These are phyloP conservation scores for Petromus typicus DNA, from an alignment of 2,113 vertebrate genomes.

Conservation along the genomic window DNA sequence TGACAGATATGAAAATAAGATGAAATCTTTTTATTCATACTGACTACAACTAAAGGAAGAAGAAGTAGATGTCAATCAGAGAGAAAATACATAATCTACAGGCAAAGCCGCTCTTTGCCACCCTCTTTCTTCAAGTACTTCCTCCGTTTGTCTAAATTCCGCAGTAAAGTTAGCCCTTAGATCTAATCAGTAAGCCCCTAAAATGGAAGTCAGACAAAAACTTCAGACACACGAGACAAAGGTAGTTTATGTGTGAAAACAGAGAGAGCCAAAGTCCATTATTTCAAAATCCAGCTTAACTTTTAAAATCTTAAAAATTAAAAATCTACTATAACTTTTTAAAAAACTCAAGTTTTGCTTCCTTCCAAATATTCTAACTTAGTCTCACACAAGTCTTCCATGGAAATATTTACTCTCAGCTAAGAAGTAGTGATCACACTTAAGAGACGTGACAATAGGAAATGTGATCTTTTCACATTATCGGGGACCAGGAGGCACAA, in stretches of 20 bases:
- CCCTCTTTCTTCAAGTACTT: not conserved
- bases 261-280: not conserved
- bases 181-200: not conserved
- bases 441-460: not conserved
- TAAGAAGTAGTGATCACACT: not conserved
- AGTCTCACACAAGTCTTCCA: not conserved
- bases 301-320: not conserved
- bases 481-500: not conserved
- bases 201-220: not conserved
- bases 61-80: not conserved
- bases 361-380: not conserved
- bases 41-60: not conserved
- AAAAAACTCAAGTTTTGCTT: not conserved
- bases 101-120: not conserved
- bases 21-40: not conserved
- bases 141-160: not conserved
- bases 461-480: not conserved
- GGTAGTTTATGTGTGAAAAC: not conserved
- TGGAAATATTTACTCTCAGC: not conserved
- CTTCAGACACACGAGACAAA: not conserved
- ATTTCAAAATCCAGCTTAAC: not conserved
- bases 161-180: no score
- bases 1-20: not conserved
- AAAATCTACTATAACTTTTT: not conserved
- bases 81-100: not conserved